Conservation (phyloP, 2,888 invertebrate species). For the Drosophila parthenogenetica region DNA sequence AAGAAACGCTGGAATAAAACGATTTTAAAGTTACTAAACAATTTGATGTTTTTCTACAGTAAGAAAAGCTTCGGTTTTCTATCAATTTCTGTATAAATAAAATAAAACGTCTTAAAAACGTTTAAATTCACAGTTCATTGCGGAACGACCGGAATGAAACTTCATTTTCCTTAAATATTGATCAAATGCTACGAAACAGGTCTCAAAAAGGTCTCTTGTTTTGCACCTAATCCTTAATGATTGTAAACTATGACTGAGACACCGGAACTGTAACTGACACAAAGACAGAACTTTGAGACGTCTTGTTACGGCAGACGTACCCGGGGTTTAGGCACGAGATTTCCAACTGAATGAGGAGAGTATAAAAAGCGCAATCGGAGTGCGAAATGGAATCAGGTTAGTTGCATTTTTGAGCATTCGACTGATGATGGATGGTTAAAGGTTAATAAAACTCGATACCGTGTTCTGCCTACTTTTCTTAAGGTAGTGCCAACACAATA, state of each 20-base stretch:
- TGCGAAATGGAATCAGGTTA: constrained; percentile 45
- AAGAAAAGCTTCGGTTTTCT: too few species aligned
- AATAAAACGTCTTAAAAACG: too few species aligned
- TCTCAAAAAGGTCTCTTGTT: not conserved
- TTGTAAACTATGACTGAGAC: not conserved
- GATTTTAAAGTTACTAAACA: too few species aligned
- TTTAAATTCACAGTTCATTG: too few species aligned
- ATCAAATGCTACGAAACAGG: not conserved
- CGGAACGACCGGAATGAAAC: too few species aligned
- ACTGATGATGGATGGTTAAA: constrained; percentile 38
- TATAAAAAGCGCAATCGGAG: not conserved
- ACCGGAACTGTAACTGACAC: too few species aligned
- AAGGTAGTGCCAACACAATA: not conserved
- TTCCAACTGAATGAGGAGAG: constrained; percentile 21
- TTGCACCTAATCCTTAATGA: constrained; percentile 7
- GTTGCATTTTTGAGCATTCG: constrained; percentile 43
- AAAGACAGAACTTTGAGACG: not conserved
- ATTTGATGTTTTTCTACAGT: too few species aligned
- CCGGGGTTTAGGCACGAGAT: constrained; percentile 15
- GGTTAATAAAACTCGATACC: constrained; percentile 6
- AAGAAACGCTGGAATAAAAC: too few species aligned
- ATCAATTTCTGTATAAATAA: too few species aligned
- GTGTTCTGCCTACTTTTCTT: constrained; percentile 5
- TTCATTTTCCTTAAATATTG: too few species aligned
- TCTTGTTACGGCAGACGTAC: constrained; percentile 3